These are phyloP conservation scores for Yponomeuta plumbellus DNA, from an alignment of 2,888 invertebrate species.

Conservation along the genomic window DNA sequence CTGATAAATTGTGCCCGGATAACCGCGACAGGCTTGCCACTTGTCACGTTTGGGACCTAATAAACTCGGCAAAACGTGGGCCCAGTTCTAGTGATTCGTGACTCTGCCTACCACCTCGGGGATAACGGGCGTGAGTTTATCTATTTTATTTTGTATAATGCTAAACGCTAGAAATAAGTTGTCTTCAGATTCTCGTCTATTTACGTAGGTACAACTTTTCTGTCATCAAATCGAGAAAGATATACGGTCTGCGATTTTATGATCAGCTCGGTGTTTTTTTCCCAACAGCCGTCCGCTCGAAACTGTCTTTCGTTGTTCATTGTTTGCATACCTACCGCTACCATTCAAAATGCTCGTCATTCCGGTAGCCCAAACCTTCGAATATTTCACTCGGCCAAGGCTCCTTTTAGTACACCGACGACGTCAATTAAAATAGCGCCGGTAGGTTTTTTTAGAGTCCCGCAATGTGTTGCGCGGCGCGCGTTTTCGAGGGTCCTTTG, in stretches of 20 bases:
- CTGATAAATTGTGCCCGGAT: too few species aligned
- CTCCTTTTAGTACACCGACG: slow-evolving; percentile 53
- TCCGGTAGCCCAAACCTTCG: slow-evolving; percentile 49
- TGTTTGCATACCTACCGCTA: slow-evolving; percentile 66
- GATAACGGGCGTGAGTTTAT: too few species aligned
- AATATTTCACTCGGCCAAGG: slow-evolving; percentile 57
- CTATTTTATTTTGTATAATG: too few species aligned
- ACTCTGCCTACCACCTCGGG: too few species aligned
- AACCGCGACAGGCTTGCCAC: too few species aligned
- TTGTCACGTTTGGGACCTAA: too few species aligned
- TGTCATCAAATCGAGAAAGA: neutral
- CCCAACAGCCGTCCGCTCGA: neutral
- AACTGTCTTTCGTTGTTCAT: slow-evolving; percentile 31
- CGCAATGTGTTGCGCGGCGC: slow-evolving; percentile 50
- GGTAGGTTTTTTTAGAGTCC: slow-evolving; percentile 29
- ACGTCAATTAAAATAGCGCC: slow-evolving; percentile 71
- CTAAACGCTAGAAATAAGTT: too few species aligned
- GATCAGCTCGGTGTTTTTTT: neutral
- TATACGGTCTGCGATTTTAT: neutral
- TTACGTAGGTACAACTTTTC: neutral
- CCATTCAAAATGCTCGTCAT: slow-evolving; percentile 57
- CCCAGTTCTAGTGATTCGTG: too few species aligned
- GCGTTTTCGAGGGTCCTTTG: slow-evolving; percentile 45
- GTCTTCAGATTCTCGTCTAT: neutral
- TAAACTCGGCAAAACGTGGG: too few species aligned